Percentiles rank a stretch among this genome's conserved stretches.
phyloP scores from a whole-genome alignment of 2,888 invertebrate genomes.

The Eudemis profundana region DNA sequence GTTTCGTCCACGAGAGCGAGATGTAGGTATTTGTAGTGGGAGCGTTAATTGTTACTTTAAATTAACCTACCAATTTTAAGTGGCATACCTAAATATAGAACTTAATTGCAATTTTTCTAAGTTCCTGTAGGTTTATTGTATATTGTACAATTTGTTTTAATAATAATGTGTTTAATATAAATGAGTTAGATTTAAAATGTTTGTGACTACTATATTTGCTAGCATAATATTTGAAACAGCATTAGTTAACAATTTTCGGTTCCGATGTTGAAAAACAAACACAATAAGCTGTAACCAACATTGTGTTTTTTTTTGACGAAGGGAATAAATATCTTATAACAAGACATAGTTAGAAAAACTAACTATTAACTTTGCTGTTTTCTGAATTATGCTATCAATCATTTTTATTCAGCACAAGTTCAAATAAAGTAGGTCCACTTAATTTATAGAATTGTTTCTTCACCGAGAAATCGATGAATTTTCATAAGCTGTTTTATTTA shows the following conservation, averaged over 20 bases:
- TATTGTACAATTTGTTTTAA: conserved; percentile 83
- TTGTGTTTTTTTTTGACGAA: not conserved
- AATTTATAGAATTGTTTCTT: conserved; percentile 78
- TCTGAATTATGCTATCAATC: conserved; percentile 72
- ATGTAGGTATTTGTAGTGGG: conserved; percentile 52
- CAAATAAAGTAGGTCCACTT: conserved; percentile 83
- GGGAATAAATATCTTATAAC: not conserved
- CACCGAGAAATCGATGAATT: conserved; percentile 63
- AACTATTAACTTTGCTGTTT: conserved; percentile 44
- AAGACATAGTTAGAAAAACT: not conserved
- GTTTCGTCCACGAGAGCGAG: conserved; percentile 63
- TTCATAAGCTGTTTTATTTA: conserved; percentile 82
- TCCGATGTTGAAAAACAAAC: not conserved
- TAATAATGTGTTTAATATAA: conserved; percentile 81
- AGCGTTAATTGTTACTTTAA: conserved; percentile 64
- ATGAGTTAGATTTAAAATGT: conserved; percentile 79
- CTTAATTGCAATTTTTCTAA: conserved; percentile 85
- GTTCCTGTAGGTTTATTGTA: conserved; percentile 85
- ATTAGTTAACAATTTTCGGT: conserved; percentile 14
- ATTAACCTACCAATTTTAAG: conserved; percentile 76
- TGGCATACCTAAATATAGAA: conserved; percentile 85
- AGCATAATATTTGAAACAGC: conserved; percentile 66
- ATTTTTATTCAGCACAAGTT: conserved; percentile 80
- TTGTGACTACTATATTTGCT: conserved; percentile 70
- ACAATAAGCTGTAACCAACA: not conserved